These are phyloP conservation scores for Yponomeuta cagnagella DNA, from an alignment of 2,888 invertebrate genomes.

Conservation along the genomic window DNA sequence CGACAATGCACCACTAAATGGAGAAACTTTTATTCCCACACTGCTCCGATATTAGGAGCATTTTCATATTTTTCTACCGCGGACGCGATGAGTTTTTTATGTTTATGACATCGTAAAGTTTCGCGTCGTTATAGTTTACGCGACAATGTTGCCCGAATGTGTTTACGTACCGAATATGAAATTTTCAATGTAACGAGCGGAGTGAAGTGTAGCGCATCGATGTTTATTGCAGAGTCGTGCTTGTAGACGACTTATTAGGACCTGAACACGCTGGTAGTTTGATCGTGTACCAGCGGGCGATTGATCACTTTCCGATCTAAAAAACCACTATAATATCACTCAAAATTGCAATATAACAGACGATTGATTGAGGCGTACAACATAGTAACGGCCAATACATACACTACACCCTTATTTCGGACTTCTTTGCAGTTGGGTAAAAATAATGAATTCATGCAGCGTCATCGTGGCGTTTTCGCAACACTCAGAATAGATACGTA, in stretches of 20 bases:
- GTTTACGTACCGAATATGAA: slow-evolving; percentile 56
- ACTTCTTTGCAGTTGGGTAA: too few species aligned
- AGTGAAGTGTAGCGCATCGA: slow-evolving; percentile 26
- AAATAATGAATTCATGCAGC: too few species aligned
- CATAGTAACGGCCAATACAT: too few species aligned
- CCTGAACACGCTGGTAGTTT: too few species aligned
- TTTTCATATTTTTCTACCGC: slow-evolving; percentile 62
- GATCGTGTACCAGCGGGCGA: too few species aligned
- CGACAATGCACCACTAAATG: slow-evolving; percentile 57
- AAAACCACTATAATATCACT: too few species aligned
- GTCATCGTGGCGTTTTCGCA: too few species aligned
- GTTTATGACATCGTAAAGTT: slow-evolving; percentile 67
- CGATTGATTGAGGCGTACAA: too few species aligned
- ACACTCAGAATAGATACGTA: too few species aligned
- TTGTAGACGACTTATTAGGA: slow-evolving; percentile 17
- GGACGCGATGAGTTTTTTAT: slow-evolving; percentile 67
- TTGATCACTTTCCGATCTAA: too few species aligned
- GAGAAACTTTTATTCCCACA: slow-evolving; percentile 68
- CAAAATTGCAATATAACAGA: too few species aligned
- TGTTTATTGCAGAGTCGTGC: slow-evolving; percentile 42
- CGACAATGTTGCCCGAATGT: slow-evolving; percentile 58
- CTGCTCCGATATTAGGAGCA: slow-evolving; percentile 53
- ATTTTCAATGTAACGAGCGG: slow-evolving; percentile 51
- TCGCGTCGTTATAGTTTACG: slow-evolving; percentile 54
- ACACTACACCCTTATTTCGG: too few species aligned